A percentile compares a stretch with the other conserved stretches of the same genome.
phyloP scores from a whole-genome alignment of 2,797 vertebrate genomes.

The Loriculus beryllinus region DNA sequence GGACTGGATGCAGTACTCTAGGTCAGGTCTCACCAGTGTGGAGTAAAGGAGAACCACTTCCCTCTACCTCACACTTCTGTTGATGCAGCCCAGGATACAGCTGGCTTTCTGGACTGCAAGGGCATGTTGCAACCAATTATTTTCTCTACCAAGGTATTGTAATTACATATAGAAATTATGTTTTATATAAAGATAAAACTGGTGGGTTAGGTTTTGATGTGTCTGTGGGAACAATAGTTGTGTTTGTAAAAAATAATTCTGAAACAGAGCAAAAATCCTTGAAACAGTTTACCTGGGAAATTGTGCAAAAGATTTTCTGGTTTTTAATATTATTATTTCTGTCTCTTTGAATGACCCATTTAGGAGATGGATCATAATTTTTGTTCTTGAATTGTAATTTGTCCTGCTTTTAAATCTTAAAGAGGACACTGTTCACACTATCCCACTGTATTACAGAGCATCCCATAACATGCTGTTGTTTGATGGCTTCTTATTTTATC shows the following conservation, averaged over 20 bases:
- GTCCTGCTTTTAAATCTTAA: background rate
- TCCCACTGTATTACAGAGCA: background rate
- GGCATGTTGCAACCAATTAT: background rate
- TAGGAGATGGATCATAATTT: background rate
- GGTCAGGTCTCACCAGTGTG: background rate
- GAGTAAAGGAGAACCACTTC: background rate
- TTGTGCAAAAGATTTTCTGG: background rate
- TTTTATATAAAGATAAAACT: background rate
- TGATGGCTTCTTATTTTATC: background rate
- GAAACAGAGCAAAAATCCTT: background rate
- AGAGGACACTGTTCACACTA: background rate
- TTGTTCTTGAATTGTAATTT: background rate
- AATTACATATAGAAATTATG: background rate
- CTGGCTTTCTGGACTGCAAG: background rate
- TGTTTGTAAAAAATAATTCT: background rate
- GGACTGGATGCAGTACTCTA: background rate
- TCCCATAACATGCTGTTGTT: background rate
- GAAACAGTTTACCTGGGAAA: background rate
- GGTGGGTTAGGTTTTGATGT: background rate
- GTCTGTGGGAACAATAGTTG: background rate
- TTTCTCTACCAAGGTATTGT: background rate
- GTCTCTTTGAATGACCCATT: background rate
- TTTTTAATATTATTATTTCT: background rate
- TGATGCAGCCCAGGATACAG: background rate
- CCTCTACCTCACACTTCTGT: background rate